Evolutionary conservation across 2,113 vertebrate genomes (phyloP).

Genomic region (western clawed frog (Xenopus tropicalis)): UCB_Xtro_10.0 CM004444.2:104207001-104207500

Average conservation of each 20-base stretch:
- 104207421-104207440: background rate
- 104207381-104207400: background rate
- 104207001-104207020: background rate
- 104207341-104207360: background rate
- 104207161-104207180: conserved; percentile 2
- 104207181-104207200: background rate
- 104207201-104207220: conserved; percentile 23
- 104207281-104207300: background rate
- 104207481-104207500: background rate
- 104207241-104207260: conserved; percentile 11
- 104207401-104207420: background rate
- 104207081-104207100: background rate
- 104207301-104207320: background rate
- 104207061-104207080: conserved; percentile 21
- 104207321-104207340: background rate
- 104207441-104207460: background rate
- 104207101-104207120: background rate
- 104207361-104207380: background rate
- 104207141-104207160: conserved; percentile 22
- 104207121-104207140: conserved; percentile 1
- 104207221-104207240: conserved; percentile 29
- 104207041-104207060: background rate
- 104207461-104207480: background rate
- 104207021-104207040: background rate
- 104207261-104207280: background rate